Base-by-base conservation (phyloP, 2,797 vertebrate genomes). In the Eutrigla gurnardus region DNA sequence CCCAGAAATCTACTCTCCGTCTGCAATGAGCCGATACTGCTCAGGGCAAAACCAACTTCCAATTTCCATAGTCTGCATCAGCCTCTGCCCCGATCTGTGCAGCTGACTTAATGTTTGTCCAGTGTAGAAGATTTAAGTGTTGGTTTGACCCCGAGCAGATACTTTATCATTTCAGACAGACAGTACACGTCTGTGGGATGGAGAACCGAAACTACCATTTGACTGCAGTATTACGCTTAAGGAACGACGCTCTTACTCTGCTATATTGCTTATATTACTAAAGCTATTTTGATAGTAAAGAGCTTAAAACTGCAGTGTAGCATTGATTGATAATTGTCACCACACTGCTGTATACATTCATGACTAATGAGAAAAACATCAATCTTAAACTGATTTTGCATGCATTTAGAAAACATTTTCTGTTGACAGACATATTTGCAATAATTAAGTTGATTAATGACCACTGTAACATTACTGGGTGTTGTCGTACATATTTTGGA, bases 401-500 rank as follows among this genome's bases (percentile, higher is more conserved):
- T 35, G 17, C 39, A 58, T 6, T 13, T 6, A 55, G 15, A n/a
- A 4, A 15, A 13, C 32, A 32, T 67, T 58, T 40, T 25, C 25
- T 13, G 52, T 25, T 57, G 53, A 61, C 12, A 14, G 73, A 61
- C 37, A 12, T 50, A 67, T 76, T 35, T 67, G 18, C 33, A 39
- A 13, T 25, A 40, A 32, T 81, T 75, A 70, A 7, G 45, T 46
- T n/a, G 55, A 68, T 75, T 45, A 65, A 68, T 11, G 5, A 61
- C 36, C 52, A 73, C 54, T 68, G 66, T 43, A 62, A 47, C 45
- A 37, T 35, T 7, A 14, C 15, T 10, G 10, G 7, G 33, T 67
- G 59, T 46, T 13, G 0, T 45, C 9, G 74, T 80, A 9, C 55
- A 65, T 84, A 42, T 50, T 14, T 1, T 7, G 17, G 11, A 25